These are phyloP conservation scores for Pantherophis vulpinus DNA, from an alignment of 2,797 vertebrate species.

Conservation along the genomic window DNA sequence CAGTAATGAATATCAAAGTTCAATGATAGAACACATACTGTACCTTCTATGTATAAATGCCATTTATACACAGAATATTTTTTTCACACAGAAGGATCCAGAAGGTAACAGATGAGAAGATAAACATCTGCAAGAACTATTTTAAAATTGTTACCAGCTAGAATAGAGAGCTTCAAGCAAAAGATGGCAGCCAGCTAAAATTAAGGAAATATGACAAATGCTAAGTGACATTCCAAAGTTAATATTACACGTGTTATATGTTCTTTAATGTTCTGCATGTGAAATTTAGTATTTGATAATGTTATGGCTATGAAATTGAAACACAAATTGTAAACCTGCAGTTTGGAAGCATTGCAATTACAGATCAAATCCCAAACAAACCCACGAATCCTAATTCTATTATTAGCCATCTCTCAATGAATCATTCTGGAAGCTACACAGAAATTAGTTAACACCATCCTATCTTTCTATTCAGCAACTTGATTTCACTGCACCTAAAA, in stretches of 20 bases:
- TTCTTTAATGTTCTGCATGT: neutral
- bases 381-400: neutral
- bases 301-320: neutral
- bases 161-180: neutral
- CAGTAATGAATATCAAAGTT: neutral
- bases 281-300: neutral
- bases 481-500: neutral
- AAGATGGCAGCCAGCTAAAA: slow-evolving; percentile 7
- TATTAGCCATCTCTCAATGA: neutral
- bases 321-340: neutral
- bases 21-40: neutral
- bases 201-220: slow-evolving; percentile 47
- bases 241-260: neutral
- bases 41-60: neutral
- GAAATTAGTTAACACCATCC: neutral
- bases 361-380: neutral
- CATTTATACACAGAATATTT: no score
- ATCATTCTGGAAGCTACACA: neutral
- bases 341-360: neutral
- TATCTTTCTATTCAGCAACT: neutral
- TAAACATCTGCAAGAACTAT: neutral
- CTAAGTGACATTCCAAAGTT: neutral
- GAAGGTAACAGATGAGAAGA: neutral
- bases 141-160: neutral
- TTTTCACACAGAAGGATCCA: neutral